Evolutionary conservation across 2,797 vertebrate species (phyloP).

Genomic region (Coendou prehensilis): DNA sequence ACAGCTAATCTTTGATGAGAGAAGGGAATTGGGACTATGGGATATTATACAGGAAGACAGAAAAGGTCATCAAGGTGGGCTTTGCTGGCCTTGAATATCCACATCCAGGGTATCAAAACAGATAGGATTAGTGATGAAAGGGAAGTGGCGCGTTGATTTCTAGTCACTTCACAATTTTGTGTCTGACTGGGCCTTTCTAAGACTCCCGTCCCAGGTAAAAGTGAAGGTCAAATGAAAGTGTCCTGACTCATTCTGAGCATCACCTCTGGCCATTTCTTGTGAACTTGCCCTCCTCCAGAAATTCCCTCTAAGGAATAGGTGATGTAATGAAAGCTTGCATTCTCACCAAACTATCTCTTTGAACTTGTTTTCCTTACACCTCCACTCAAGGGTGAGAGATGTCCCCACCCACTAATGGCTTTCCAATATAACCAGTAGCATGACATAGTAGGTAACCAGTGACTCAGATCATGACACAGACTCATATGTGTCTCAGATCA

Average conservation of each 20-base stretch:
- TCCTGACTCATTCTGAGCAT: background rate
- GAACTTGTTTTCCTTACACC: background rate
- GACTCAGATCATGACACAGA: background rate
- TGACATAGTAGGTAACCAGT: background rate
- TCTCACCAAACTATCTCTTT: background rate
- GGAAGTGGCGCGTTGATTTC: background rate
- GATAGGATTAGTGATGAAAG: background rate
- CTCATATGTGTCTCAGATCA: background rate
- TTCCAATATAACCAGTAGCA: background rate
- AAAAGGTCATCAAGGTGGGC: background rate
- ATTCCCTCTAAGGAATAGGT: background rate
- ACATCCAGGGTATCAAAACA: background rate
- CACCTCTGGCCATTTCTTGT: background rate
- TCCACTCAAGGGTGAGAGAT: background rate
- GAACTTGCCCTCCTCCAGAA: background rate
- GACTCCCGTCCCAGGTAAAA: background rate
- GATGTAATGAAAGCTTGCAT: background rate
- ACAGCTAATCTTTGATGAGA: conserved; percentile 8
- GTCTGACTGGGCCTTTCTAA: background rate
- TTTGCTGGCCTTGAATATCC: background rate
- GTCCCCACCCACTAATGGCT: conserved; percentile 24
- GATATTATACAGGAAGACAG: background rate
- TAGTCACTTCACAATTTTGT: background rate
- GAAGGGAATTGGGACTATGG: background rate
- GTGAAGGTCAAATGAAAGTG: background rate